phyloP scores from a whole-genome alignment of 2,113 vertebrate species.

The Marmota monax region DNA sequence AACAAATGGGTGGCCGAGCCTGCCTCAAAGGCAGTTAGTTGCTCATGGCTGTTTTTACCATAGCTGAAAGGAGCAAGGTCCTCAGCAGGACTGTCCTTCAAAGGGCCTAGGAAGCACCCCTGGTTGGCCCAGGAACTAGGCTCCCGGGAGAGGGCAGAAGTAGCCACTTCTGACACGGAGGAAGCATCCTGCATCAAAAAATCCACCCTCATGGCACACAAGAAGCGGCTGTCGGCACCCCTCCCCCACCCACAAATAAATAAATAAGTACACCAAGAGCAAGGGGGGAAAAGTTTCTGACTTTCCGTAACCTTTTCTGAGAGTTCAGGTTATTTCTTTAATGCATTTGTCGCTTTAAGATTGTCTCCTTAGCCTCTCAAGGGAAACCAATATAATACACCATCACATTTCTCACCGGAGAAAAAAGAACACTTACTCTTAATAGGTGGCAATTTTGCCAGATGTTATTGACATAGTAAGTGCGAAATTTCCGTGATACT shows the following conservation, averaged over 20 bases:
- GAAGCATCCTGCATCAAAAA: conserved; percentile 41
- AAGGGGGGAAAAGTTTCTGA: conserved; percentile 87
- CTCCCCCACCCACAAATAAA: neutral
- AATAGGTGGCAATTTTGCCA: conserved; percentile 99
- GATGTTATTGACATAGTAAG: conserved; percentile 99
- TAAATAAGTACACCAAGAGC: conserved; percentile 73
- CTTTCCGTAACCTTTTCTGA: conserved; percentile 91
- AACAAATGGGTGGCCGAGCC: fast-evolving
- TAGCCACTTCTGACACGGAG: conserved; percentile 37
- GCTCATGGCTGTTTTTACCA: fast-evolving
- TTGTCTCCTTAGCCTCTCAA: conserved; percentile 93
- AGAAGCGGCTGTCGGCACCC: conserved; percentile 55
- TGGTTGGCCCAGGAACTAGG: neutral
- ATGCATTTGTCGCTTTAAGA: conserved; percentile 94
- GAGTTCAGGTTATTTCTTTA: conserved; percentile 92
- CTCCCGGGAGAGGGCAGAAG: conserved; percentile 36
- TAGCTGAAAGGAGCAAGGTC: too few relatives aligned
- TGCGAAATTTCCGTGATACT: conserved; percentile 96
- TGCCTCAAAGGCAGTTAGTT: fast-evolving
- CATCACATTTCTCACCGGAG: conserved; percentile 93
- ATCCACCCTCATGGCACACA: neutral
- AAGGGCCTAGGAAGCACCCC: neutral
- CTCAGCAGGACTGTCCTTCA: fast-evolving
- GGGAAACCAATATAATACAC: conserved; percentile 93
- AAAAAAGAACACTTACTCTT: conserved; percentile 98